Percentiles rank a stretch among this genome's conserved stretches.
phyloP scores from a whole-genome alignment of 2,797 vertebrate genomes.

The Pseudomugil gertrudae region DNA sequence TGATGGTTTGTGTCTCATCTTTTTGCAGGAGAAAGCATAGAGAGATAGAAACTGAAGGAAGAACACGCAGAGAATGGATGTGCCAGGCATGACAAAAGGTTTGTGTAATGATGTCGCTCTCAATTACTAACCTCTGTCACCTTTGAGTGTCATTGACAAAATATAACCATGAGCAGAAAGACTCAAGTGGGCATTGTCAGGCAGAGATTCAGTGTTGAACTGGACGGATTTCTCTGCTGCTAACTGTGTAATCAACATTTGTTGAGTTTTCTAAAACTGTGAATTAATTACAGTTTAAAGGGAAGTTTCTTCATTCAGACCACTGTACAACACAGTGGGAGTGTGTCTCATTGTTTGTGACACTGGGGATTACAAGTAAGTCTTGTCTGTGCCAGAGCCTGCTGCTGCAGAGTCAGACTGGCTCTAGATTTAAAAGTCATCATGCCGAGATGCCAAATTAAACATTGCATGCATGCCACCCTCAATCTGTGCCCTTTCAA shows the following conservation, averaged over 20 bases:
- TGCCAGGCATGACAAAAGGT: conserved; percentile 65
- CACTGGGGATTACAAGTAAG: conserved; percentile 51
- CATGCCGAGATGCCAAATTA: conserved; percentile 68
- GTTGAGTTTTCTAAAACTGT: conserved; percentile 35
- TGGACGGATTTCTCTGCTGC: conserved; percentile 22
- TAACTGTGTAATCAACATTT: conserved; percentile 21
- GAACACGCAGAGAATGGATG: conserved; percentile 48
- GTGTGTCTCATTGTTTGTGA: conserved; percentile 45
- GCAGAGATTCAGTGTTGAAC: conserved; percentile 6
- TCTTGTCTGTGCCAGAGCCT: conserved; percentile 52
- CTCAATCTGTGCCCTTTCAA: conserved; percentile 68
- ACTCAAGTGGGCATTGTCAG: conserved; percentile 18
- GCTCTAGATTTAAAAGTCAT: conserved; percentile 64
- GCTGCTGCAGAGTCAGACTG: conserved; percentile 53
- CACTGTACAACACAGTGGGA: conserved; percentile 15
- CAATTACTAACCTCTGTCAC: conserved; percentile 68
- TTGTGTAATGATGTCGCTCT: conserved; percentile 66
- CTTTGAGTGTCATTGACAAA: conserved; percentile 42
- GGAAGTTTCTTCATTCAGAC: conserved; percentile 23
- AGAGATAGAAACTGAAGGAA: conserved; percentile 47
- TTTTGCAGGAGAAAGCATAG: conserved; percentile 53
- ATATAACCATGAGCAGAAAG: conserved; percentile 41
- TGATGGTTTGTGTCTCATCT: conserved; percentile 27
- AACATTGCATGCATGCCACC: conserved; percentile 65
- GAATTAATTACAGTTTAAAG: conserved; percentile 18